These are phyloP conservation scores for Thumatha senex DNA, from an alignment of 2,888 invertebrate genomes.

Conservation along the genomic window DNA sequence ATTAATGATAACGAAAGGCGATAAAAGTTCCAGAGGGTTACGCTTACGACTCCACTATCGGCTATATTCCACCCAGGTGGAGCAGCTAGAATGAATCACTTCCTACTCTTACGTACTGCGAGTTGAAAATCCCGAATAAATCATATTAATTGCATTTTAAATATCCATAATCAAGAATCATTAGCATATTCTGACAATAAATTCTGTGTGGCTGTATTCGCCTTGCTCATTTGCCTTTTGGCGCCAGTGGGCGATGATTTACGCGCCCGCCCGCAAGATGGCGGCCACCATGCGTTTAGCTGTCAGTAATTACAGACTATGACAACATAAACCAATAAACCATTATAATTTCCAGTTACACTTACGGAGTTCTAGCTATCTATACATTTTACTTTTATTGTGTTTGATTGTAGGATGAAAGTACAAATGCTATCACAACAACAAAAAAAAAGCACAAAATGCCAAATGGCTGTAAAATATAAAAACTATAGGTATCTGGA, in stretches of 20 bases:
- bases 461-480: too few species aligned
- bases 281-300: conserved; percentile 24
- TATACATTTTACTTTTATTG: too few species aligned
- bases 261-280: conserved; percentile 44
- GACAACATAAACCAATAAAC: not conserved
- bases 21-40: too few species aligned
- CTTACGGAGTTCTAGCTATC: too few species aligned
- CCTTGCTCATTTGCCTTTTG: conserved; percentile 16
- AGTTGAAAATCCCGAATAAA: conserved; percentile 9
- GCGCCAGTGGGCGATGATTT: conserved; percentile 51
- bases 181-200: conserved; percentile 34
- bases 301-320: conserved; percentile 28
- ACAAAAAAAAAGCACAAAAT: too few species aligned
- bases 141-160: conserved; percentile 20
- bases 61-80: too few species aligned
- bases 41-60: too few species aligned
- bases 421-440: too few species aligned
- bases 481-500: too few species aligned
- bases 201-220: conserved; percentile 19
- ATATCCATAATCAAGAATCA: conserved; percentile 24
- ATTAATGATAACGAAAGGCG: too few species aligned
- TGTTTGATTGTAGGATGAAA: too few species aligned
- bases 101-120: not conserved
- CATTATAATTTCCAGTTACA: not conserved
- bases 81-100: too few species aligned